Percentiles rank a stretch among this genome's conserved stretches.
phyloP scores from a whole-genome alignment of 2,113 vertebrate species.

The Nesogale talazaci region DNA sequence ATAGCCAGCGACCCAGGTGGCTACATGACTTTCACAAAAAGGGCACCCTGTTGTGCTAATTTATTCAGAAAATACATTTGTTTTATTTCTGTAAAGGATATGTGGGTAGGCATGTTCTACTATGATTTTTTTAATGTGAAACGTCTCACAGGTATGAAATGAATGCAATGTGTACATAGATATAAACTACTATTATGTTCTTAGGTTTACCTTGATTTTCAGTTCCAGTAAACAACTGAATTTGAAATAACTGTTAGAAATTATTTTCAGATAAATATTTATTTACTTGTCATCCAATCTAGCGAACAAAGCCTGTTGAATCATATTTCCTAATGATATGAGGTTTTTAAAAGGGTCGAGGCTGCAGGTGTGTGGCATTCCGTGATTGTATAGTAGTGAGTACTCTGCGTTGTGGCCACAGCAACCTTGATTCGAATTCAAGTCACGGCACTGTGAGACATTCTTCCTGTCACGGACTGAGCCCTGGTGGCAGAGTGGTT shows the following conservation, averaged over 20 bases:
- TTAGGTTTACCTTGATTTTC: slow-evolving; percentile 45
- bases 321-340: background rate
- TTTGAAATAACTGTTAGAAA: slow-evolving; percentile 3
- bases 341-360: no score
- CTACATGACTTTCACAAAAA: background rate
- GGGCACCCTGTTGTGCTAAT: background rate
- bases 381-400: no score
- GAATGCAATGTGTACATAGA: background rate
- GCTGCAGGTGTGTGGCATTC: no score
- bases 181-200: background rate
- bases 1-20: slow-evolving; percentile 9
- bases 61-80: background rate
- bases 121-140: background rate
- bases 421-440: no score
- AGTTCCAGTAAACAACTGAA: background rate
- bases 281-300: background rate
- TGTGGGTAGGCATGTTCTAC: background rate
- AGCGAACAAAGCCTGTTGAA: slow-evolving; percentile 11
- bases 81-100: slow-evolving; percentile 10
- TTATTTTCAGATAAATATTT: background rate
- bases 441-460: no score
- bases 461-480: no score
- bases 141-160: background rate
- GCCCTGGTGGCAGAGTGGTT: no score
- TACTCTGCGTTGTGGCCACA: no score